Evolutionary conservation across 1,140 invertebrate species (phyloP).

Genomic region (Lysiphlebus fabarum): DNA sequence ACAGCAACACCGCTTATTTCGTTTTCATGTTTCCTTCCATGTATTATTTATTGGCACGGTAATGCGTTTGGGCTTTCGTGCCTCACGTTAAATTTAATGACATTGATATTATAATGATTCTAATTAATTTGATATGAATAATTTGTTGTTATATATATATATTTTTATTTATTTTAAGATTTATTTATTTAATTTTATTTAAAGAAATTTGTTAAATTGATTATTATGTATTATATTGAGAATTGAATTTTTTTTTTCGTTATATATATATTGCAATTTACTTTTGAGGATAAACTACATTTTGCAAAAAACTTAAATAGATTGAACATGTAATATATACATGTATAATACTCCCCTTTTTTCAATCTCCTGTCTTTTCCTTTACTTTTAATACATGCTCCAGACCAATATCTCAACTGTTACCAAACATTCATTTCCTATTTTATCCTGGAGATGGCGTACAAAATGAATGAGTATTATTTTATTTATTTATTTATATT

Average conservation of each 20-base stretch:
- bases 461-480: not conserved
- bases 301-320: constrained; percentile 33
- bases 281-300: constrained; percentile 27
- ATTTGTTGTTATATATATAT: not conserved
- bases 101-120: not conserved
- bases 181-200: not conserved
- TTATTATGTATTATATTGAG: too few species aligned
- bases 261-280: constrained; percentile 20
- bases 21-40: constrained; percentile 18
- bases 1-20: constrained; percentile 8
- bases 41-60: constrained; percentile 21
- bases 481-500: too few species aligned
- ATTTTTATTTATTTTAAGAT: not conserved
- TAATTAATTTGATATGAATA: not conserved
- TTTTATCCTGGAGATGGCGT: constrained; percentile 30
- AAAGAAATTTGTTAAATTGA: too few species aligned
- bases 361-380: constrained; percentile 25
- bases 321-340: constrained; percentile 44
- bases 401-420: constrained; percentile 6
- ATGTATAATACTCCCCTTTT: constrained; percentile 39
- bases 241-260: not conserved
- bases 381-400: constrained; percentile 1
- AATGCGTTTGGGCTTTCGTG: constrained; percentile 6
- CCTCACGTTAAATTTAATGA: constrained; percentile 7
- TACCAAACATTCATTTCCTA: not conserved